Evolutionary conservation across 2,888 invertebrate species (phyloP), one percentile per base, ranked within the genome.

Genomic region (Camptogramma bilineatum): DNA sequence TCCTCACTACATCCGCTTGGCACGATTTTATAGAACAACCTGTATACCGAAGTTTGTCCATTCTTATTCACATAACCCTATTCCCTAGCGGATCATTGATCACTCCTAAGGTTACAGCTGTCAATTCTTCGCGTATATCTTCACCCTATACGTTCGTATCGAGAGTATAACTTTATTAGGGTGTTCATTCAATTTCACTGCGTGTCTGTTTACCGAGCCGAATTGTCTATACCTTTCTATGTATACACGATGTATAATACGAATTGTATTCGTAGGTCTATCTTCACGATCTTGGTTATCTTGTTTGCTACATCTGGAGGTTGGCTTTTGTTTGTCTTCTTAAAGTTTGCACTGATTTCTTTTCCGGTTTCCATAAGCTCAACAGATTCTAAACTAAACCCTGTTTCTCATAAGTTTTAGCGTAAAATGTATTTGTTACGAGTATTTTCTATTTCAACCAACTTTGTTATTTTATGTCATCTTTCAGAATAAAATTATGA

Each of bases 161-260:
- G 52, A 19, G 13, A 19, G 18, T 9, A 46, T 42, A 31, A 46
- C 16, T 53, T 42, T 53, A 44, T 73, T 66, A 63, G 59, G 69
- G 65, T 68, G 58, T 58, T 70, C 64, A 70, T 73, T 70, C 70
- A 69, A 72, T 71, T 73, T 65, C 62, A 63, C 61, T 65, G 60
- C 59, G 46, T 62, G 56, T 48, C 19, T 44, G 44, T 44, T 44
- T 17, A 44, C 44, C 16, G 17, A 44, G 44, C 17, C 16, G 44
- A 2, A 16, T 17, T 44, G 17, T 44, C 39, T 28, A 28, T 28
- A 28, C 39, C 5, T 3, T 4, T 17, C 17, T 16, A 44, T 44
- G n/a, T 42, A 16, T 42, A 16, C 10, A 42, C 4, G n/a, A n/a
- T n/a, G n/a, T n/a, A n/a, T n/a, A 39, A 39, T 39, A 39, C 13